These are phyloP conservation scores for Sitodiplosis mosellana DNA, from an alignment of 1,140 invertebrate species.

Conservation along the genomic window DNA sequence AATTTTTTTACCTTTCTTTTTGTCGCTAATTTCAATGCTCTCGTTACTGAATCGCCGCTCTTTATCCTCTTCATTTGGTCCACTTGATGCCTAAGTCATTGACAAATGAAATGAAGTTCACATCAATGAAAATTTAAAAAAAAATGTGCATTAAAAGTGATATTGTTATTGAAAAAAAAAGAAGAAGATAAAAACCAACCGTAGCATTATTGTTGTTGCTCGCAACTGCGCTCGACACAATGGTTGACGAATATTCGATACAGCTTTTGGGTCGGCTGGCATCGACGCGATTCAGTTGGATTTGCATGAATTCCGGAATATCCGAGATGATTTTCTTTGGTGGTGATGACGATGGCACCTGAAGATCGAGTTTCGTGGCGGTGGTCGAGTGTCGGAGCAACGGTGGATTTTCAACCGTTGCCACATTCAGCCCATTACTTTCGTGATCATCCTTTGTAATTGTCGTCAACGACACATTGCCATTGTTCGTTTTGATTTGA, in stretches of 20 bases:
- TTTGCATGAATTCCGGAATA: constrained; percentile 49
- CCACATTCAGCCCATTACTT: not conserved
- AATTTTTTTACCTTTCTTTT: constrained; percentile 8
- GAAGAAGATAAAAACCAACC: too few species aligned
- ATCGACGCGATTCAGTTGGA: constrained; percentile 48
- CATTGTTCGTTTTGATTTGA: not conserved
- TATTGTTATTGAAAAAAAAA: too few species aligned
- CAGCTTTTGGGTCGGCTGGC: constrained; percentile 25
- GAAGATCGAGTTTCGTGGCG: not conserved
- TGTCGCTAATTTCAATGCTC: constrained; percentile 29
- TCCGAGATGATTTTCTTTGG: not conserved
- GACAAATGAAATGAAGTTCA: too few species aligned
- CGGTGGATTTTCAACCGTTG: not conserved
- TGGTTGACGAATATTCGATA: constrained; percentile 20
- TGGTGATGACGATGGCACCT: not conserved
- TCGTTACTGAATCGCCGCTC: constrained; percentile 29
- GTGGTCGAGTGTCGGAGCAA: not conserved
- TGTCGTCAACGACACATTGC: not conserved
- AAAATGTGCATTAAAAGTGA: too few species aligned
- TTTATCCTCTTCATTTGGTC: constrained; percentile 14
- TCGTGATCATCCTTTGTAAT: not conserved
- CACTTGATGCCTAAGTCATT: constrained; percentile 33
- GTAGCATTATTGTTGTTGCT: too few species aligned
- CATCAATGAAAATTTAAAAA: too few species aligned
- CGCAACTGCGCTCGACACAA: too few species aligned